Evolutionary conservation across 2,113 vertebrate species (phyloP), one percentile per base, ranked within the genome.

Genomic region (Myrmecobius fasciatus): DNA sequence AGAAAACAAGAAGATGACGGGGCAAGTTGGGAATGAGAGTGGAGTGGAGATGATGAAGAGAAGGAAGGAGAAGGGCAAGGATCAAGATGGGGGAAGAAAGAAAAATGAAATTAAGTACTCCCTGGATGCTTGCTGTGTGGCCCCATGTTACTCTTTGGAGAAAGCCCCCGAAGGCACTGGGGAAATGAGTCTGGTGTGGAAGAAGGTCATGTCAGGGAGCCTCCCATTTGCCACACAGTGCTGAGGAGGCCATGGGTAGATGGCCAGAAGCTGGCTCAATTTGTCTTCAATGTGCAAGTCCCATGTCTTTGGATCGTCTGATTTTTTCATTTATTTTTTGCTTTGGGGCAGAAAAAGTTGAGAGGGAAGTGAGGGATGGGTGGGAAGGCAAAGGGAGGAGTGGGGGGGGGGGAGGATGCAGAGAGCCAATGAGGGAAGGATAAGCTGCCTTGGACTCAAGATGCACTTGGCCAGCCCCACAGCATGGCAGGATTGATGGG

Each of bases 231-330:
- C 95, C 14, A 12, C 0, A 83, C 67, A 83, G n/a, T 43, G n/a
- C 67, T 83, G 67, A 83, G n/a, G 67, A 83, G 67, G 67, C 67
- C 67, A 83, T 83, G 67, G 67, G 67, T 20, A 8, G n/a, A 83
- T 83, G 67, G 36, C 0, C 89, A 5, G 0, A 96, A 90, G 94
- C 97, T 91, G 67, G 2, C 94, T 96, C 96, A 60, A 96, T 94
- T 95, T 95, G 96, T 91, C 97, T 96, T 20, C 48, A 26, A 0
- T 90, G 95, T 98, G 97, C 97, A 96, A 97, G 97, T 17, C 93
- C 98, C 95, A 93, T 89, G 91, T 91, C 4, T 96, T 91, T 89
- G 4, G 89, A 90, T 97, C 97, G 96, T 97, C 97, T 97, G 97
- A 96, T 97, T 96, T 94, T n/a, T 83, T 83, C 22, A 75, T 75